Conservation (phyloP, 2,797 vertebrate genomes). For the Hafferia zeledoni region DNA sequence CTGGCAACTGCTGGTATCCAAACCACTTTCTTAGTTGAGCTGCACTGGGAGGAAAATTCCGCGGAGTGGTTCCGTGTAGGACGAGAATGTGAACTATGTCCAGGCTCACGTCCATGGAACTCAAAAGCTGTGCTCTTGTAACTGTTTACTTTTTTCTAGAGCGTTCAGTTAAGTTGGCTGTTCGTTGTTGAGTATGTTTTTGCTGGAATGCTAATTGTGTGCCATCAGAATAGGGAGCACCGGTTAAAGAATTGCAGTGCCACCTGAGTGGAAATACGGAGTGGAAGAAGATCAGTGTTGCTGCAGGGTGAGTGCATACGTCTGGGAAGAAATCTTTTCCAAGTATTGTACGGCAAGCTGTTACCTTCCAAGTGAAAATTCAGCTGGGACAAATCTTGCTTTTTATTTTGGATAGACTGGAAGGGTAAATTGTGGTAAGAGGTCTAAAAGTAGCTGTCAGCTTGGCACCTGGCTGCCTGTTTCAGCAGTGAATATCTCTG, state of each 20-base stretch:
- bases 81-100: constrained; percentile 59
- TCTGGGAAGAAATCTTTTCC: not conserved
- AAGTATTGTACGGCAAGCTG: not conserved
- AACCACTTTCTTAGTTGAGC: not conserved
- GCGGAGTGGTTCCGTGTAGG: not conserved
- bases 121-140: not conserved
- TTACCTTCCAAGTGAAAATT: not conserved
- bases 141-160: not conserved
- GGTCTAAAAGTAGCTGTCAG: not conserved
- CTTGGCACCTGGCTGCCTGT: not conserved
- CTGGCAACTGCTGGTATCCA: not conserved
- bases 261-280: not conserved
- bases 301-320: not conserved
- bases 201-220: not conserved
- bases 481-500: not conserved
- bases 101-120: constrained; percentile 26
- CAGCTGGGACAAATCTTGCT: not conserved
- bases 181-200: not conserved
- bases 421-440: not conserved
- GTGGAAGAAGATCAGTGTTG: not conserved
- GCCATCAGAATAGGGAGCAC: not conserved
- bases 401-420: not conserved
- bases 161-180: not conserved
- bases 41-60: constrained; percentile 24
- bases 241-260: not conserved